Evolutionary conservation across 1,140 invertebrate genomes (phyloP).

Genomic region (Bathynomus jamesi): DNA sequence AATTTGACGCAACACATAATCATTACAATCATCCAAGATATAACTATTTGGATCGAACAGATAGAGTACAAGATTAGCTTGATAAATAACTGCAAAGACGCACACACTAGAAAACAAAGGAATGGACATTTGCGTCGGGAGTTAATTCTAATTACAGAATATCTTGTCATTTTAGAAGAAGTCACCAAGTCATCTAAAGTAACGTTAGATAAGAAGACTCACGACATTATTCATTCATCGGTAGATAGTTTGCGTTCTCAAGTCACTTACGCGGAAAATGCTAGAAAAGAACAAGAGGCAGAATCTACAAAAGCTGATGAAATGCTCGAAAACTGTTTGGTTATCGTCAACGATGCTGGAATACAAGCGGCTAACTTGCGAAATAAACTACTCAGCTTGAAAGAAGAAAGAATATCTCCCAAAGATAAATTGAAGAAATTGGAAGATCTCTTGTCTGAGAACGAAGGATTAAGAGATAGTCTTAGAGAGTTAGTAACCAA

Average conservation of each 20-base stretch:
- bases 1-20: conserved; percentile 57
- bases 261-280: conserved; percentile 52
- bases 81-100: conserved; percentile 51
- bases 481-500: conserved; percentile 17
- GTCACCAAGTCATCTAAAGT: conserved; percentile 45
- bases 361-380: conserved; percentile 27
- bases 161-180: conserved; percentile 35
- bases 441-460: conserved; percentile 21
- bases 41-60: conserved; percentile 70
- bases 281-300: conserved; percentile 38
- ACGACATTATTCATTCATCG: conserved; percentile 46
- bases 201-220: conserved; percentile 47
- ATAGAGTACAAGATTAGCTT: conserved; percentile 68
- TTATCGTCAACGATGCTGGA: conserved; percentile 22
- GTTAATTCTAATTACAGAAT: conserved; percentile 36
- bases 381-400: conserved; percentile 19
- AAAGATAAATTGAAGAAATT: conserved; percentile 28
- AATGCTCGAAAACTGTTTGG: conserved; percentile 13
- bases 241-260: conserved; percentile 48
- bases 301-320: conserved; percentile 14
- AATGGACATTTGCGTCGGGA: conserved; percentile 33
- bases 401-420: conserved; percentile 19
- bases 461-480: conserved; percentile 25
- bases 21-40: conserved; percentile 64
- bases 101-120: conserved; percentile 48